Percentiles rank a stretch among this genome's conserved stretches.
Conservation (phyloP, 1,140 invertebrate species). For the Drosophila bifasciata region DNA sequence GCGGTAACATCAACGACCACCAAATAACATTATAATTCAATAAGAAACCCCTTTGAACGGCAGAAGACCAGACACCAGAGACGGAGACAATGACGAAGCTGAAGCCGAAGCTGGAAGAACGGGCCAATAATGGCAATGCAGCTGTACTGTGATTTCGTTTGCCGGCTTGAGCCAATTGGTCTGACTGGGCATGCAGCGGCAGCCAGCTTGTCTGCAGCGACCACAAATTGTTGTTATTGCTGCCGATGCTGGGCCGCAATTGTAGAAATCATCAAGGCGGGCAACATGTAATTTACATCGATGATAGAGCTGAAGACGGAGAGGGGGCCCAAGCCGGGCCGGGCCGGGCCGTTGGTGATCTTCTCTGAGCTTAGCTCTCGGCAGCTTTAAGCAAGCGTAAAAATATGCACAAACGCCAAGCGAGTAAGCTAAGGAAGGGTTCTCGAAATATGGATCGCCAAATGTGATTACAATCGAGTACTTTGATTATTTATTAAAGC, state of each 20-base stretch:
- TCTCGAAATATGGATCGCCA: constrained; percentile 35
- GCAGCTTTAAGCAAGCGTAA: constrained; percentile 74
- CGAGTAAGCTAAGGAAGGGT: constrained; percentile 1
- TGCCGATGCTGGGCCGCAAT: constrained; percentile 63
- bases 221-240: constrained; percentile 47
- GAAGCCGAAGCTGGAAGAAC: constrained; percentile 6
- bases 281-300: constrained; percentile 72
- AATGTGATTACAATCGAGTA: constrained; percentile 61
- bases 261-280: constrained; percentile 77
- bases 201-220: constrained; percentile 66
- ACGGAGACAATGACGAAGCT: not conserved
- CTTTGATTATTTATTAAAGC: constrained; percentile 68
- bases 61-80: constrained; percentile 20
- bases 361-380: constrained; percentile 56
- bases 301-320: constrained; percentile 35
- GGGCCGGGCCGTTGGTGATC: constrained; percentile 51
- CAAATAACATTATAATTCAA: constrained; percentile 80
- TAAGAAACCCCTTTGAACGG: constrained; percentile 50
- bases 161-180: constrained; percentile 8
- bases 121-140: constrained; percentile 46
- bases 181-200: constrained; percentile 22
- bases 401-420: constrained; percentile 55
- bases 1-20: constrained; percentile 17
- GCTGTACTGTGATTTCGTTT: constrained; percentile 37
- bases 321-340: constrained; percentile 20